Percentiles rank a stretch among this genome's conserved stretches.
These are phyloP conservation scores for Drosophila parthenogenetica DNA, from an alignment of 2,888 invertebrate species.

Conservation along the genomic window DNA sequence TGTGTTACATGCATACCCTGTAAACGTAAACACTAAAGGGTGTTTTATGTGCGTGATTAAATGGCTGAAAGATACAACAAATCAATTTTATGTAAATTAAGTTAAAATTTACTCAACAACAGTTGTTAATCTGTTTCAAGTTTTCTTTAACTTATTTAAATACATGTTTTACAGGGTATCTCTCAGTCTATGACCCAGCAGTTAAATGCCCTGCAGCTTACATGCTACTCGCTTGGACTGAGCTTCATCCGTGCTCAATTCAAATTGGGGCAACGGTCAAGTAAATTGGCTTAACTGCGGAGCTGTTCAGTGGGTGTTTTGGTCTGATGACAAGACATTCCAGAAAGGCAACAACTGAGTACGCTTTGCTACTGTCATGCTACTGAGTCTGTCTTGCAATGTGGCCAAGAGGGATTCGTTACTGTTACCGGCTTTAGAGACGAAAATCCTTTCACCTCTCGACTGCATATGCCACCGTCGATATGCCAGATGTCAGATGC, in stretches of 20 bases:
- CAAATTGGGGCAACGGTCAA: conserved; percentile 31
- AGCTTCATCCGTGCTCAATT: conserved; percentile 7
- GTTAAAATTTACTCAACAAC: too few relatives aligned
- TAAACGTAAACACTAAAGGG: background rate
- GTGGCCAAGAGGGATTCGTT: conserved; percentile 26
- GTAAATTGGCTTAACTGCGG: conserved; percentile 5
- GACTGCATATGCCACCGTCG: conserved; percentile 11
- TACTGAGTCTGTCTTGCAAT: conserved; percentile 12
- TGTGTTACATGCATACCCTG: conserved; percentile 36
- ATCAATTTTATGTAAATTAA: too few relatives aligned
- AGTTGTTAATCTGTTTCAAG: too few relatives aligned
- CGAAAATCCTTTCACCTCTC: conserved; percentile 70
- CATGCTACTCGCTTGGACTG: conserved; percentile 1
- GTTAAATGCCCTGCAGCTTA: background rate
- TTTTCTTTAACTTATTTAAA: too few relatives aligned
- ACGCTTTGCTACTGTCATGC: background rate
- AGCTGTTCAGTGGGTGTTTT: conserved; percentile 15
- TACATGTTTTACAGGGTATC: conserved; percentile 6
- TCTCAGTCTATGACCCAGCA: background rate
- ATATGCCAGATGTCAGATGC: conserved; percentile 31
- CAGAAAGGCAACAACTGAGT: background rate
- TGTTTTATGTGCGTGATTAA: too few relatives aligned
- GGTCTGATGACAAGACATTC: conserved; percentile 9
- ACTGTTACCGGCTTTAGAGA: conserved; percentile 30
- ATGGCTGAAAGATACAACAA: too few relatives aligned